Percentiles rank a stretch among this genome's conserved stretches.
These are phyloP conservation scores for Sminthurides aquaticus DNA, from an alignment of 2,888 invertebrate species.

Conservation along the genomic window DNA sequence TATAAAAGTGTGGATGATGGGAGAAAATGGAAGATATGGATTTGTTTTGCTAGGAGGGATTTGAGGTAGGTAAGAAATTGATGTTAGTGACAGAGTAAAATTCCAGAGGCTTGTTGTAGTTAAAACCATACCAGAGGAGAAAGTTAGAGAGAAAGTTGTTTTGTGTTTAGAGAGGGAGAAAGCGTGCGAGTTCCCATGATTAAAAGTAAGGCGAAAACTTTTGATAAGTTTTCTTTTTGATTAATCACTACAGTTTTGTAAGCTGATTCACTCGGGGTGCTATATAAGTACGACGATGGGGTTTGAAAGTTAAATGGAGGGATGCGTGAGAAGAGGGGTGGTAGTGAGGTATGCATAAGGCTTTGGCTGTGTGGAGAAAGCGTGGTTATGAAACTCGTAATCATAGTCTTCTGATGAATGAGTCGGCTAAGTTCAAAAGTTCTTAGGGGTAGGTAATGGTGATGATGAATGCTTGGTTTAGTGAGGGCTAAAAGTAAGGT, in stretches of 20 bases:
- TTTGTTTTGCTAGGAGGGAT: not conserved
- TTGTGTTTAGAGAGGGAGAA: too few species aligned
- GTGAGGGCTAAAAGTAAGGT: too few species aligned
- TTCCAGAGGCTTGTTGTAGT: not conserved
- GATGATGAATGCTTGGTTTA: not conserved
- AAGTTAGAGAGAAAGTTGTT: too few species aligned
- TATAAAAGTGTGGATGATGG: not conserved
- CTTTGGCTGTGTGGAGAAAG: too few species aligned
- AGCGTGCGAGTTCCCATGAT: too few species aligned
- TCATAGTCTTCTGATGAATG: too few species aligned
- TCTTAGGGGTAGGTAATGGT: not conserved
- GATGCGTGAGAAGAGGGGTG: not conserved
- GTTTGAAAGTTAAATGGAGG: not conserved
- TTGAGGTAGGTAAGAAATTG: not conserved
- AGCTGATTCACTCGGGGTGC: not conserved
- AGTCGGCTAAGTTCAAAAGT: too few species aligned
- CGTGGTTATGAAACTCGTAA: too few species aligned
- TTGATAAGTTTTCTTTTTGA: not conserved
- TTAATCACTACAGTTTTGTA: not conserved
- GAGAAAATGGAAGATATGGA: not conserved
- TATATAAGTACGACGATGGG: not conserved
- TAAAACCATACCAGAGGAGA: too few species aligned
- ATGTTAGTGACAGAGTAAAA: not conserved
- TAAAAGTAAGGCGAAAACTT: too few species aligned
- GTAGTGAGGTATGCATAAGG: too few species aligned